Evolutionary conservation across 2,797 vertebrate genomes (phyloP).

Genomic region (Megalops cyprinoides): DNA sequence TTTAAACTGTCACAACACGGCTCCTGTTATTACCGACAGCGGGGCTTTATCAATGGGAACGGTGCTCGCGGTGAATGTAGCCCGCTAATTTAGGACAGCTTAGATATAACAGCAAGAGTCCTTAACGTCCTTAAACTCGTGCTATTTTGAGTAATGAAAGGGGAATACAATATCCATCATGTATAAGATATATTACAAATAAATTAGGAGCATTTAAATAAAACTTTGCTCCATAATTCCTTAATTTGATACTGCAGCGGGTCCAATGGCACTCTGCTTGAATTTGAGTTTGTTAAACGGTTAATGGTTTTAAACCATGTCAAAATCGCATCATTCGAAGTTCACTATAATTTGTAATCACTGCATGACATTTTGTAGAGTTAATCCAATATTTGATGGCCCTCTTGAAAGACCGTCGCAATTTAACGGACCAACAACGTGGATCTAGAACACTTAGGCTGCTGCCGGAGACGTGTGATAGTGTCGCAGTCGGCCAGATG

Average conservation of each 20-base stretch:
- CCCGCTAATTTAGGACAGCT: neutral
- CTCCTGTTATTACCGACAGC: neutral
- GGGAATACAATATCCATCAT: too few relatives aligned
- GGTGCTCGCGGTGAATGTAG: constrained; percentile 8
- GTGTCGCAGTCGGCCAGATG: constrained; percentile 3
- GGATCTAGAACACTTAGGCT: neutral
- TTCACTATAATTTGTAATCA: neutral
- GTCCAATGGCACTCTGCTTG: too few relatives aligned
- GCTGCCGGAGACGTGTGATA: neutral
- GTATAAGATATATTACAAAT: too few relatives aligned
- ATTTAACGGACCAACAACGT: neutral
- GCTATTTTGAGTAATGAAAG: too few relatives aligned
- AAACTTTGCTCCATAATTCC: too few relatives aligned
- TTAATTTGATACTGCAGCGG: too few relatives aligned
- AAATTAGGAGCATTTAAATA: too few relatives aligned
- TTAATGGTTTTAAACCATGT: too few relatives aligned
- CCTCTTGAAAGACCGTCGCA: neutral
- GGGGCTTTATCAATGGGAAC: constrained; percentile 4
- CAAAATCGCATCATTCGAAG: too few relatives aligned
- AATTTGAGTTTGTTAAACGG: too few relatives aligned
- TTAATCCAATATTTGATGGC: too few relatives aligned
- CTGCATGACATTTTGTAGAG: neutral
- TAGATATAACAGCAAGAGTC: constrained; percentile 1
- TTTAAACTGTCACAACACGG: constrained; percentile 36
- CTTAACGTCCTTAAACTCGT: neutral